Evolutionary conservation across 2,888 invertebrate genomes (phyloP).

Genomic region (Danaus chrysippus): DNA sequence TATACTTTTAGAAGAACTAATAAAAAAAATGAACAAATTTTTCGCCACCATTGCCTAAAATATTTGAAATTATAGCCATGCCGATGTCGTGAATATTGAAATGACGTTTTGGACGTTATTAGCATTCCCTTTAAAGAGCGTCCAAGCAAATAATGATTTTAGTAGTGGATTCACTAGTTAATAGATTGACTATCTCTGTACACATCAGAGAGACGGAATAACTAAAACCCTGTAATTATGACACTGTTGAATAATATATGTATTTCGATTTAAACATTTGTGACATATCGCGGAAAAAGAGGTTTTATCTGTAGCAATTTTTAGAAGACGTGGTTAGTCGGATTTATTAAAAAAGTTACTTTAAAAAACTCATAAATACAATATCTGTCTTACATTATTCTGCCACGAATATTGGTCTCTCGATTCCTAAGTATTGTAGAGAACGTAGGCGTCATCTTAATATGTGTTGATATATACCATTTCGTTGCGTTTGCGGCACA

Average conservation of each 20-base stretch:
- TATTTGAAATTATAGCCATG: too few species aligned
- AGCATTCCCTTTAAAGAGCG: constrained; percentile 12
- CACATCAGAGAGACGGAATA: neutral
- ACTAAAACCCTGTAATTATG: neutral
- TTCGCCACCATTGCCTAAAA: too few species aligned
- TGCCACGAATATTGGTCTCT: neutral
- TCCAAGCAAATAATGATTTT: constrained; percentile 4
- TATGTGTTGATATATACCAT: constrained; percentile 15
- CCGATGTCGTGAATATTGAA: neutral
- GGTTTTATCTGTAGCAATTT: too few species aligned
- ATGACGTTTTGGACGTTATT: constrained; percentile 6
- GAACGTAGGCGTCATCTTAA: constrained; percentile 12
- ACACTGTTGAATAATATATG: neutral
- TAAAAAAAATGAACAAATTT: too few species aligned
- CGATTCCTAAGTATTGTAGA: neutral
- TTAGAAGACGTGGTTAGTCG: too few species aligned
- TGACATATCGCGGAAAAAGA: too few species aligned
- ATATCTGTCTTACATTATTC: constrained; percentile 1
- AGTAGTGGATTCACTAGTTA: constrained; percentile 8
- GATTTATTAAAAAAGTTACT: neutral
- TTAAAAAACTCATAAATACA: neutral
- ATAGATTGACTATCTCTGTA: constrained; percentile 6
- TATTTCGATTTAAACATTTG: neutral
- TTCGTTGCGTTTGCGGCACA: constrained; percentile 26
- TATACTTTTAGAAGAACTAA: too few species aligned